Percentiles rank a stretch among this genome's conserved stretches.
Conservation (phyloP, 2,113 vertebrate species). For the Campylomormyrus tamandua region DNA sequence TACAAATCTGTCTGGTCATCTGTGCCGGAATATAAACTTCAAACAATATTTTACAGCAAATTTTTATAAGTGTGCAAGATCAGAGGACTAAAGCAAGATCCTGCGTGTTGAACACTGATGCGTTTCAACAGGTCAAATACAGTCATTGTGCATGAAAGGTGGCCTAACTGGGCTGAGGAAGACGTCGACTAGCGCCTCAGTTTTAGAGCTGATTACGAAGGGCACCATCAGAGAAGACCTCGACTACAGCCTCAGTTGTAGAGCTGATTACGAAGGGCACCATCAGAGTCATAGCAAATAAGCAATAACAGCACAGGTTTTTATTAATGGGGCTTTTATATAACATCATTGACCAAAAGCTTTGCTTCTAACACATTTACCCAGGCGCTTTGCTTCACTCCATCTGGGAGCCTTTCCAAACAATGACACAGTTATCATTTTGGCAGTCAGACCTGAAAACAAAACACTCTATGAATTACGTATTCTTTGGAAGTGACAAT, state of each 20-base stretch:
- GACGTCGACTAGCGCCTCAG: neutral
- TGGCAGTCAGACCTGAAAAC: slow-evolving; percentile 34
- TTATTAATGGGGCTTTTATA: neutral
- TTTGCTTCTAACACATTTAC: neutral
- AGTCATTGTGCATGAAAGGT: neutral
- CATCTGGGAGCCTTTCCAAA: neutral
- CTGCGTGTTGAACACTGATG: neutral
- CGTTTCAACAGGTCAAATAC: neutral
- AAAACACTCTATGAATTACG: slow-evolving; percentile 39
- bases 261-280: neutral
- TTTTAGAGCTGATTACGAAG: neutral
- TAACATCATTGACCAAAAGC: neutral
- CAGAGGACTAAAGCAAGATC: neutral
- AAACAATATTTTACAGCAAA: neutral
- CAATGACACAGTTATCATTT: slow-evolving; percentile 9
- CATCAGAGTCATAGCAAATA: neutral
- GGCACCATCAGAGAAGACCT: neutral
- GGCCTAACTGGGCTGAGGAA: neutral
- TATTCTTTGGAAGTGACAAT: slow-evolving; percentile 36
- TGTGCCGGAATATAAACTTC: neutral
- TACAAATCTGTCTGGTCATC: neutral
- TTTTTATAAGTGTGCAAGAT: neutral
- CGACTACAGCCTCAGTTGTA: neutral
- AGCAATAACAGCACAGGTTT: slow-evolving; percentile 10
- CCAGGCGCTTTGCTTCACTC: neutral